Conservation (phyloP, 2,888 invertebrate species). For the Macrosiphum euphorbiae region DNA sequence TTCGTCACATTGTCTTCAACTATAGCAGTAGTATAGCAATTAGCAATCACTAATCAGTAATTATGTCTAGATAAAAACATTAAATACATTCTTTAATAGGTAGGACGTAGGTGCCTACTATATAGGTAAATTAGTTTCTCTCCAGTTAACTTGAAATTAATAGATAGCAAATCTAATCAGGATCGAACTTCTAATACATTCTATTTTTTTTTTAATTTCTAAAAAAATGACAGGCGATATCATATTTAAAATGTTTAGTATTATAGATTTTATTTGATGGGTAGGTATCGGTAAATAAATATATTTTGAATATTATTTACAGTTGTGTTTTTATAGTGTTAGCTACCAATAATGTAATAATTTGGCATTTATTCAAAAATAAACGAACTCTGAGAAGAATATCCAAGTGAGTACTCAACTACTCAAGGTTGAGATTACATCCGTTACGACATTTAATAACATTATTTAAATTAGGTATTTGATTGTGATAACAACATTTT, state of each 20-base stretch:
- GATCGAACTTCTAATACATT: too few relatives aligned
- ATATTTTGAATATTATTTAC: neutral
- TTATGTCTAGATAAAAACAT: neutral
- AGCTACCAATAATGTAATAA: neutral
- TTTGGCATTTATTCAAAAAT: conserved; percentile 39
- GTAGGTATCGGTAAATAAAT: too few relatives aligned
- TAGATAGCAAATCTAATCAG: neutral
- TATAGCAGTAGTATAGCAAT: neutral
- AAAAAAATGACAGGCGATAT: too few relatives aligned
- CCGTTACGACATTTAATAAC: neutral
- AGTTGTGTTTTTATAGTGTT: neutral
- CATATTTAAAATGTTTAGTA: too few relatives aligned
- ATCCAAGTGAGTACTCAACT: neutral
- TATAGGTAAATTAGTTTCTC: neutral
- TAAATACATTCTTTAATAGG: neutral
- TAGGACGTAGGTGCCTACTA: too few relatives aligned
- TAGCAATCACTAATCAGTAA: too few relatives aligned
- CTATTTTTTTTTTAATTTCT: too few relatives aligned
- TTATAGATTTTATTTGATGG: too few relatives aligned
- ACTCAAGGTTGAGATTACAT: conserved; percentile 24
- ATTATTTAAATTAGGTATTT: neutral
- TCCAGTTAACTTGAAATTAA: neutral
- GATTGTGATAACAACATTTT: neutral
- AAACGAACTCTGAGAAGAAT: conserved; percentile 6
- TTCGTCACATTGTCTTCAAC: too few relatives aligned